These are phyloP conservation scores for Noctua janthina DNA, from an alignment of 2,888 invertebrate species.

Conservation along the genomic window DNA sequence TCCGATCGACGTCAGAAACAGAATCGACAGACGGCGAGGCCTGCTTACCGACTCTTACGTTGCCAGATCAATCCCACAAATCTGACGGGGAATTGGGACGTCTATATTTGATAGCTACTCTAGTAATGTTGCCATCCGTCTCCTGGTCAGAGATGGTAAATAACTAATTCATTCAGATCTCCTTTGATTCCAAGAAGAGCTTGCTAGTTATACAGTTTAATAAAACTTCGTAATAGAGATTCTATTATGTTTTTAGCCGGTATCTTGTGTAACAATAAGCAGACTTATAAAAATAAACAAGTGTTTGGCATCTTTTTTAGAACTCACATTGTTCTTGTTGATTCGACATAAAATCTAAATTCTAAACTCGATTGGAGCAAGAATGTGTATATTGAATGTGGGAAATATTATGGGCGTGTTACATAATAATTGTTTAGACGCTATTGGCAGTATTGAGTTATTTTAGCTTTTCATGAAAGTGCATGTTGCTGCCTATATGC, in stretches of 20 bases:
- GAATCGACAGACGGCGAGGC: slow-evolving; percentile 23
- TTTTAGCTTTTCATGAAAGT: slow-evolving; percentile 30
- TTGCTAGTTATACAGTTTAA: slow-evolving; percentile 25
- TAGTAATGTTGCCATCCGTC: slow-evolving; percentile 29
- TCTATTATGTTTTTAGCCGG: slow-evolving; percentile 36
- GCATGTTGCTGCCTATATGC: slow-evolving; percentile 29
- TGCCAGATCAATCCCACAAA: slow-evolving; percentile 40
- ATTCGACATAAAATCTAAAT: slow-evolving; percentile 43
- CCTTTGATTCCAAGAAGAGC: slow-evolving; percentile 38
- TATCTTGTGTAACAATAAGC: slow-evolving; percentile 45
- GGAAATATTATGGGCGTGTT: slow-evolving; percentile 22
- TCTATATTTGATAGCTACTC: slow-evolving; percentile 42
- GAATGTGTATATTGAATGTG: slow-evolving; percentile 22
- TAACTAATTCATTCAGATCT: slow-evolving; percentile 44
- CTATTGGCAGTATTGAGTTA: slow-evolving; percentile 20
- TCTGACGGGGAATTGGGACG: slow-evolving; percentile 41
- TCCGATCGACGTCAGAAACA: slow-evolving; percentile 36
- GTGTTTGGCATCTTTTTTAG: slow-evolving; percentile 49
- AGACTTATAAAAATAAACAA: slow-evolving; percentile 53
- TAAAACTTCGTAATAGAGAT: slow-evolving; percentile 35
- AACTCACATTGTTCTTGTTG: slow-evolving; percentile 47
- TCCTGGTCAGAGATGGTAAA: slow-evolving; percentile 32
- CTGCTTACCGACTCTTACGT: slow-evolving; percentile 11
- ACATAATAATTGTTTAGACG: slow-evolving; percentile 28
- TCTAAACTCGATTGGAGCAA: slow-evolving; percentile 29